Conservation (phyloP, 2,888 invertebrate genomes). For the Platerodrilus igneus region DNA sequence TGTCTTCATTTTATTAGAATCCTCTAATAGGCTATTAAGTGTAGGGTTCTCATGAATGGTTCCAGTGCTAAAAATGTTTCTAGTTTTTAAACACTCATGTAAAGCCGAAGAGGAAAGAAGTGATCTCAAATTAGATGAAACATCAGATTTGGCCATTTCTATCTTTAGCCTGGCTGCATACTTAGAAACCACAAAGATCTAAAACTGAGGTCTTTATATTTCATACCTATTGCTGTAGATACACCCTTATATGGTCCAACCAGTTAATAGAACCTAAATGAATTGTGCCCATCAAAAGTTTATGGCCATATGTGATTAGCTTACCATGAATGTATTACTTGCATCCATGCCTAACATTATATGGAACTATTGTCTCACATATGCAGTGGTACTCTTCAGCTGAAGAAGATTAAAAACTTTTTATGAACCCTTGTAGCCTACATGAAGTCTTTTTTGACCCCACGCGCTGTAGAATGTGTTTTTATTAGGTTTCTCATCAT, state of each 20-base stretch:
- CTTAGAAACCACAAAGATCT: neutral
- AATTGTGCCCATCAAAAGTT: slow-evolving; percentile 27
- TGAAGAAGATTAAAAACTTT: slow-evolving; percentile 26
- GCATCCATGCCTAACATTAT: slow-evolving; percentile 35
- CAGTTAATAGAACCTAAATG: slow-evolving; percentile 13
- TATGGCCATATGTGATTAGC: slow-evolving; percentile 29
- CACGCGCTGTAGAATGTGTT: too few species aligned
- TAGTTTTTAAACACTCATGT: too few species aligned
- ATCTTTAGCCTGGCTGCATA: slow-evolving; percentile 2
- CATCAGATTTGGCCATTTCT: slow-evolving; percentile 1
- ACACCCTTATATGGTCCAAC: slow-evolving; percentile 16
- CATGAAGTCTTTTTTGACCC: too few species aligned
- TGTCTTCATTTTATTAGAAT: slow-evolving; percentile 1
- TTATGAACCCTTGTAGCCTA: too few species aligned
- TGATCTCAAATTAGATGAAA: too few species aligned
- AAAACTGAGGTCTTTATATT: slow-evolving; percentile 4
- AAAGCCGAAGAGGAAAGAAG: too few species aligned
- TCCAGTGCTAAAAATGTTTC: neutral
- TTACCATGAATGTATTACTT: slow-evolving; percentile 32
- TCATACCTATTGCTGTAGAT: slow-evolving; percentile 1
- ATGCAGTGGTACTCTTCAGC: slow-evolving; percentile 30
- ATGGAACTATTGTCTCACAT: slow-evolving; percentile 39
- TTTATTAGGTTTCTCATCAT: too few species aligned
- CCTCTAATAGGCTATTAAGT: neutral
- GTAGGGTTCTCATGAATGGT: slow-evolving; percentile 2